Percentiles rank a stretch among this genome's conserved stretches.
These are phyloP conservation scores for Steinernema khuongi DNA, from an alignment of 1,140 invertebrate genomes.

Conservation along the genomic window DNA sequence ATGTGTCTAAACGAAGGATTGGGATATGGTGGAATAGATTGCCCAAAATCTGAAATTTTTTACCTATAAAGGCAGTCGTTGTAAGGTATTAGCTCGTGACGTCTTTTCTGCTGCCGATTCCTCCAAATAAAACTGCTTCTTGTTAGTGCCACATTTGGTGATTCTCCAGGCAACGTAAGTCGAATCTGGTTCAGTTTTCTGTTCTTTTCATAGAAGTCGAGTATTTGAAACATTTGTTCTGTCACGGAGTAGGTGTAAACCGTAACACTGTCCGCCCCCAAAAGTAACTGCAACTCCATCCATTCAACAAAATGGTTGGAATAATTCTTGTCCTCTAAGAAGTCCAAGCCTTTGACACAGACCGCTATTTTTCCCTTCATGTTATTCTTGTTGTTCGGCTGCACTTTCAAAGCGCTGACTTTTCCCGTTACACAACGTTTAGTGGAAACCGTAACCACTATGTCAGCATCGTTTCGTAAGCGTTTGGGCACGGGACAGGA, in stretches of 20 bases:
- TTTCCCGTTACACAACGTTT: not conserved
- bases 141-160: conserved; percentile 75
- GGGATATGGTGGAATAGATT: too few relatives aligned
- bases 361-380: conserved; percentile 68
- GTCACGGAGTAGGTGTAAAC: conserved; percentile 85
- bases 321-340: conserved; percentile 62
- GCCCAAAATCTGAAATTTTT: conserved; percentile 16
- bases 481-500: conserved; percentile 48
- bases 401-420: conserved; percentile 23
- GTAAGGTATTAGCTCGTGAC: conserved; percentile 90
- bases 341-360: conserved; percentile 87
- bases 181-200: conserved; percentile 74
- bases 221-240: conserved; percentile 80
- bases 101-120: conserved; percentile 76
- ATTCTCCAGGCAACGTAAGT: conserved; percentile 79
- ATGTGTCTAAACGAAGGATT: conserved; percentile 54
- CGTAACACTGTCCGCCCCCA: conserved; percentile 86
- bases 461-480: conserved; percentile 9
- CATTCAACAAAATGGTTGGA: conserved; percentile 72
- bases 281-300: conserved; percentile 77
- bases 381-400: not conserved
- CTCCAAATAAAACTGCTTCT: conserved; percentile 59
- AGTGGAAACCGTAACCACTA: conserved; percentile 8
- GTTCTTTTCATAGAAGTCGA: conserved; percentile 72
- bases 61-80: conserved; percentile 93